A percentile compares a stretch with the other conserved stretches of the same genome.
Conservation (phyloP, 2,797 vertebrate genomes). For the Furcifer pardalis region DNA sequence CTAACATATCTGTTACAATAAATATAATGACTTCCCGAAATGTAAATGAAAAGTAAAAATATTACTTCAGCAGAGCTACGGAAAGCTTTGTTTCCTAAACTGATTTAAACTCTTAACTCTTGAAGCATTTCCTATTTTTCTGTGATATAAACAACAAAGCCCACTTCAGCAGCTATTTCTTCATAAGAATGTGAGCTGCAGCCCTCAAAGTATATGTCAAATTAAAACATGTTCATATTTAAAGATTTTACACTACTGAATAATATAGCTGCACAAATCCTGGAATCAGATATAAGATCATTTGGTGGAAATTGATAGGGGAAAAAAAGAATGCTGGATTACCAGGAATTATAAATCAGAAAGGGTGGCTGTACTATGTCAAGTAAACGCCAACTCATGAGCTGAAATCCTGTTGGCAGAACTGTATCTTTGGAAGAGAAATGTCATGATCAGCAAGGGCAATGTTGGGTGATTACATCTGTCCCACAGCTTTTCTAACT, state of each 20-base stretch:
- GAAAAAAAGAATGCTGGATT: background rate
- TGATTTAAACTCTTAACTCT: background rate
- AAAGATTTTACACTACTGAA: no score
- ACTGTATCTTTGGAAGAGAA: no score
- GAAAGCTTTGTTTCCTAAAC: background rate
- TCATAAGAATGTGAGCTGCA: no score
- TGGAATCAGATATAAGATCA: background rate
- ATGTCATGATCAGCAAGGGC: no score
- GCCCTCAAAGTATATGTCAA: no score
- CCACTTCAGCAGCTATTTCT: no score
- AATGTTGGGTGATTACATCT: no score
- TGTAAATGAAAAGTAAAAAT: background rate
- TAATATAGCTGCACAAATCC: background rate
- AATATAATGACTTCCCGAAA: background rate
- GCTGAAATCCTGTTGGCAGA: no score
- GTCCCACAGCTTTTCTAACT: no score
- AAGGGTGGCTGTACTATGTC: slow-evolving; percentile 43
- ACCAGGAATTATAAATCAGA: slow-evolving; percentile 25
- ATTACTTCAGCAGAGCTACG: background rate
- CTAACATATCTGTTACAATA: background rate
- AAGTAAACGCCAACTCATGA: slow-evolving; percentile 32
- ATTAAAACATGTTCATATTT: no score
- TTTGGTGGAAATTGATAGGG: background rate
- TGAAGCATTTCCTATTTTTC: background rate
- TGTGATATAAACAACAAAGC: no score